Evolutionary conservation across 2,888 invertebrate genomes (phyloP).

Genomic region (Danaus chrysippus): DNA sequence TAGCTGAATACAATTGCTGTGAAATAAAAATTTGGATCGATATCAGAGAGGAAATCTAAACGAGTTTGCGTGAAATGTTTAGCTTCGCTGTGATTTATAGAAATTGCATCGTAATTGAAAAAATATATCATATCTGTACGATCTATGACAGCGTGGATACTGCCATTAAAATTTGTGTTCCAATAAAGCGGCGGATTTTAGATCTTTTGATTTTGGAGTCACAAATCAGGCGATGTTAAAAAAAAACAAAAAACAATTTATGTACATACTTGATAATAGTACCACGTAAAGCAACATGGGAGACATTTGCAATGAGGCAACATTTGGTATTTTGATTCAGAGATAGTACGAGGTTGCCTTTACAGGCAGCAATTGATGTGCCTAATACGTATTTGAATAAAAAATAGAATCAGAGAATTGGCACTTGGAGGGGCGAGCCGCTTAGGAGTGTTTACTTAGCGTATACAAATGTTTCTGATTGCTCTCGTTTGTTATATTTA

Average conservation of each 20-base stretch:
- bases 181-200: conserved; percentile 1
- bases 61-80: conserved; percentile 47
- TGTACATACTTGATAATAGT: too few species aligned
- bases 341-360: conserved; percentile 1
- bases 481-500: conserved; percentile 3
- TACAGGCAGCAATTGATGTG: conserved; percentile 5
- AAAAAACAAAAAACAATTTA: too few species aligned
- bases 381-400: conserved; percentile 9
- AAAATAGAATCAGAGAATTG: conserved; percentile 7
- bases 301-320: background rate
- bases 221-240: too few species aligned
- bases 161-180: conserved; percentile 7
- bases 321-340: background rate
- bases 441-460: conserved; percentile 4
- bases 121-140: conserved; percentile 22
- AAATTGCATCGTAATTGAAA: conserved; percentile 51
- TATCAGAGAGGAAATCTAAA: conserved; percentile 1
- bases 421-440: conserved; percentile 6
- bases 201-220: background rate
- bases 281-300: too few species aligned
- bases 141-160: conserved; percentile 11
- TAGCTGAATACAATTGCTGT: too few species aligned
- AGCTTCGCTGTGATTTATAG: conserved; percentile 69
- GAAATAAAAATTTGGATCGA: background rate
- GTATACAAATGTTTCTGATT: conserved; percentile 8